Conservation (phyloP, 1,140 invertebrate species). For the Epicauta chinensis region DNA sequence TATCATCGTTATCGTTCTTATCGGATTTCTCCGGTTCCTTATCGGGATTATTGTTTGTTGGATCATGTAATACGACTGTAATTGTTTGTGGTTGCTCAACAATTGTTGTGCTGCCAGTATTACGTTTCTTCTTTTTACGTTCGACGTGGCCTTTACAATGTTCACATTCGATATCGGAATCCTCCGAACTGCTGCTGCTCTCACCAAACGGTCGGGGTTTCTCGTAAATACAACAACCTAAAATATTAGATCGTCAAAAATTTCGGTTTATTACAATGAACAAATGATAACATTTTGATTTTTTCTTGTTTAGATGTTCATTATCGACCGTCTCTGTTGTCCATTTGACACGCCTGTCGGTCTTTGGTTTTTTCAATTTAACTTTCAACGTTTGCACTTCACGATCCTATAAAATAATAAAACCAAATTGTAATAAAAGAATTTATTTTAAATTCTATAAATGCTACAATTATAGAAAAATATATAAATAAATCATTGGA, state of each 20-base stretch:
- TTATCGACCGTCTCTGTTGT: conserved; percentile 85
- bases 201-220: conserved; percentile 76
- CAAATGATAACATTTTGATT: conserved; percentile 79
- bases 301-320: conserved; percentile 88
- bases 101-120: too few relatives aligned
- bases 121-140: conserved; percentile 50
- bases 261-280: not conserved
- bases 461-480: not conserved
- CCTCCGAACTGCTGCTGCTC: conserved; percentile 72
- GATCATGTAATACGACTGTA: too few relatives aligned
- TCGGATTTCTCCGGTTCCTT: too few relatives aligned
- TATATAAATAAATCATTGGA: conserved; percentile 44
- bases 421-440: conserved; percentile 11
- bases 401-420: conserved; percentile 36
- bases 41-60: too few relatives aligned
- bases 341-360: conserved; percentile 79
- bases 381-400: conserved; percentile 63
- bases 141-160: conserved; percentile 80
- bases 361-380: conserved; percentile 65
- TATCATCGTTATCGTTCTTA: too few relatives aligned
- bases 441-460: conserved; percentile 3
- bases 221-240: conserved; percentile 84
- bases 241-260: conserved; percentile 1
- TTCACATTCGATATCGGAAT: conserved; percentile 73
- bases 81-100: not conserved